Evolutionary conservation across 2,888 invertebrate species (phyloP), one percentile per base, ranked within the genome.

Genomic region (Chironomus riparius): DNA sequence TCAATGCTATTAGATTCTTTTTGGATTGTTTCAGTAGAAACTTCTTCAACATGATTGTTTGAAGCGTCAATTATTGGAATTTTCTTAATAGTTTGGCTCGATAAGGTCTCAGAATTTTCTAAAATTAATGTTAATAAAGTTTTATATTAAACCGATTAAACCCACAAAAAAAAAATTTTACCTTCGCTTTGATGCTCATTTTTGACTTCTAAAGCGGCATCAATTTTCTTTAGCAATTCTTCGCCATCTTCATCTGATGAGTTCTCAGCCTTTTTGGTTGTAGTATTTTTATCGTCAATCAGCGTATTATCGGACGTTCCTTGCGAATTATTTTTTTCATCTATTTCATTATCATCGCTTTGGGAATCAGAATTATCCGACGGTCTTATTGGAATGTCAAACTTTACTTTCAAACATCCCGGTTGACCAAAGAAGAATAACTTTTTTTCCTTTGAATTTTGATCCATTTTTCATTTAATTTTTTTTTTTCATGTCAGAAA

Each of bases 381-480:
- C 38, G 38, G 38, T 38, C 38, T 73, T 38, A 73, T 56, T 62
- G 72, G 72, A 73, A 56, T 62, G 62, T 56, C 56, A 56, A 56
- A 56, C 18, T 62, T 50, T 7, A 48, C 56, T n/a, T 62, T 73
- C 7, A 62, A 71, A 28, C 71, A 73, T 38, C 72, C 72, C 7
- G 72, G 62, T 22, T 56, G 22, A 2, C 72, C 72, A 47, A 73
- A 73, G 62, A 73, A 73, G 28, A 73, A 73, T 12, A 73, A 28
- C 21, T 50, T 38, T 38, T 38, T 38, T 71, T 56, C 56, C 56
- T 56, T 56, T 38, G 38, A 38, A 38, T 38, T 65, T 22, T 65
- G 65, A 21, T 65, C 65, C 65, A 65, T 65, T 21, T 10, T 22
- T 24, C 21, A 24, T 22, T 22, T 22, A 24, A 24, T 21, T 62